These are phyloP conservation scores for Archegozetes longisetosus DNA, from an alignment of 1,140 invertebrate species.

Conservation along the genomic window DNA sequence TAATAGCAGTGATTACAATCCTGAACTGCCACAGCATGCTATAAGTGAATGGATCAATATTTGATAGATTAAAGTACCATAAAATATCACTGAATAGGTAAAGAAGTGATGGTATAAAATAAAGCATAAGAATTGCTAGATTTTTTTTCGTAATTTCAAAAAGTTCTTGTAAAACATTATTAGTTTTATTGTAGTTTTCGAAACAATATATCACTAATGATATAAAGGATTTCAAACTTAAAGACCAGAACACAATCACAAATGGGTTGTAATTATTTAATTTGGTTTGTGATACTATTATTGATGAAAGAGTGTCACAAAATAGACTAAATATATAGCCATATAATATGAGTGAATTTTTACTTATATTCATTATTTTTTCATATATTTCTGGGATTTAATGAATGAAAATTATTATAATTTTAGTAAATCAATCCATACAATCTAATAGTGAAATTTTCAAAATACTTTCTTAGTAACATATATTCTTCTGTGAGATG, in stretches of 20 bases:
- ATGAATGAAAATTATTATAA: too few relatives aligned
- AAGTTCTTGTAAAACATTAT: not conserved
- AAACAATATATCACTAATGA: not conserved
- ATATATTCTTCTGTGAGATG: too few relatives aligned
- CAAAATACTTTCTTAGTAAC: too few relatives aligned
- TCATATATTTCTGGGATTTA: too few relatives aligned
- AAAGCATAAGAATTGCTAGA: conserved; percentile 36
- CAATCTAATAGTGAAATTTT: too few relatives aligned
- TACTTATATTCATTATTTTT: not conserved
- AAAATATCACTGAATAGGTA: conserved; percentile 92
- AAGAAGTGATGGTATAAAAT: conserved; percentile 72
- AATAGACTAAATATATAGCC: not conserved
- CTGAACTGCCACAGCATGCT: conserved; percentile 46
- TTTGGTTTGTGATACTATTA: not conserved
- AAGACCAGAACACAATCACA: not conserved
- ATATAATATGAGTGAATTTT: not conserved
- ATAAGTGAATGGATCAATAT: conserved; percentile 65
- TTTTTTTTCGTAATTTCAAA: not conserved
- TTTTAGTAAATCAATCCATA: too few relatives aligned
- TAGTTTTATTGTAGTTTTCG: not conserved
- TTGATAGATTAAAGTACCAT: conserved; percentile 69
- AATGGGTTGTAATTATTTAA: not conserved
- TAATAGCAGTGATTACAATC: conserved; percentile 73
- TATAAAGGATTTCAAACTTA: not conserved
- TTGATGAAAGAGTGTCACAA: not conserved